Conservation (phyloP, 92 coral and sea anemone genomes). For the Plumapathes pennacea region DNA sequence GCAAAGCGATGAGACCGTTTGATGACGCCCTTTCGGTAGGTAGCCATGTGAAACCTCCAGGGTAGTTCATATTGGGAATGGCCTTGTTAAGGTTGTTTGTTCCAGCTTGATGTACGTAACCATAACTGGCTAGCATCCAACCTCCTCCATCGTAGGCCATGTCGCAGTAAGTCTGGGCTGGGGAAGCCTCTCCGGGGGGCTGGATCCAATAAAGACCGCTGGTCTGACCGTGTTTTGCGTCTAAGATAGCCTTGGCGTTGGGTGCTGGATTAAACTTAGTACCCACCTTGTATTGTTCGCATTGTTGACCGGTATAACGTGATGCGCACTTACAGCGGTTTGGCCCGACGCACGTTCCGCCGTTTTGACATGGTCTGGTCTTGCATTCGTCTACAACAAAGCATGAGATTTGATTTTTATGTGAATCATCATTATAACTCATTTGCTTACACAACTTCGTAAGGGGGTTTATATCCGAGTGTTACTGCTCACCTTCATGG, state of each 20-base stretch:
- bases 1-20: slow-evolving; percentile 69
- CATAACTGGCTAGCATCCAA: slow-evolving; percentile 97
- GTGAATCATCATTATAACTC: not conserved
- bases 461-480: not conserved
- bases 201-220: slow-evolving; percentile 96
- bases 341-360: slow-evolving; percentile 64
- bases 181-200: slow-evolving; percentile 70
- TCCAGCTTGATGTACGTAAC: slow-evolving; percentile 39
- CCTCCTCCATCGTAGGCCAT: slow-evolving; percentile 76
- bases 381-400: slow-evolving; percentile 29
- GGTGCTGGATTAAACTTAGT: slow-evolving; percentile 71
- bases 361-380: slow-evolving; percentile 56
- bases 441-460: not conserved
- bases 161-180: slow-evolving; percentile 87
- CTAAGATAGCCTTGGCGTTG: slow-evolving; percentile 81
- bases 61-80: slow-evolving; percentile 97
- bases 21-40: slow-evolving; percentile 61
- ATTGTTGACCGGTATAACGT: slow-evolving; percentile 47
- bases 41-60: slow-evolving; percentile 86
- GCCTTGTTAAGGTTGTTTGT: slow-evolving; percentile 35
- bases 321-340: slow-evolving; percentile 63
- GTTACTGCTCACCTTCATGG: slow-evolving; percentile 38
- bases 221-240: slow-evolving; percentile 76
- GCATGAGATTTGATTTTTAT: not conserved
- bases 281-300: slow-evolving; percentile 68